Evolutionary conservation across 2,888 invertebrate genomes (phyloP), one percentile per base, ranked within the genome.

Genomic region (Cybosia mesomella): DNA sequence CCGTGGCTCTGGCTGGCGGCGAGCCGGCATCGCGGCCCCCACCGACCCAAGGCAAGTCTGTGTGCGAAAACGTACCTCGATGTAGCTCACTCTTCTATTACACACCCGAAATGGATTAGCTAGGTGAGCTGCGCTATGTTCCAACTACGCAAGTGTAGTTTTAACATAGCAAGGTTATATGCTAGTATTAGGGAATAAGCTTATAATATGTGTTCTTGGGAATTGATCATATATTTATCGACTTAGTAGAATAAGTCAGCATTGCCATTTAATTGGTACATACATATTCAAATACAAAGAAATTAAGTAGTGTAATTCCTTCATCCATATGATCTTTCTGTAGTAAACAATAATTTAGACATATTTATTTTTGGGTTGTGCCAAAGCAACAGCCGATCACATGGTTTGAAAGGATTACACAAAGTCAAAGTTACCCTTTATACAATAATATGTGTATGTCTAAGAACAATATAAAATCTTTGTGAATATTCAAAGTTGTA

Each of bases 31-130:
- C 92, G 86, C 92, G 92, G 84, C 92, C 87, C 87, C 91, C 92
- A 88, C 92, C 93, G 83, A 92, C 90, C 93, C 93, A 93, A 81
- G 92, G 89, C 90, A 93, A 86, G 92, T 93, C 93, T 93, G 93
- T 91, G 92, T 91, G 85, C 89, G 90, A 86, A 92, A 92, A 92
- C 86, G 83, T 78, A 75, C 85, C 85, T 84, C 80, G 81, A 85
- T 81, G 73, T 81, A 79, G 69, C 79, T 72, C 79, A 70, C 82
- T 67, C 68, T 58, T 58, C 57, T 55, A 43, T 13, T 54, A 32
- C 32, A 63, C 57, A 65, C 39, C 59, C 63, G 15, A n/a, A 22
- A 64, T 39, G 57, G 57, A 39, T 55, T 58, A 32, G 36, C 32
- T 22, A 28, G 18, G 9, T 32, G 58, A 58, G 58, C 58, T 39